Base-by-base conservation (phyloP, 1,140 invertebrate genomes). In the Atta texana region DNA sequence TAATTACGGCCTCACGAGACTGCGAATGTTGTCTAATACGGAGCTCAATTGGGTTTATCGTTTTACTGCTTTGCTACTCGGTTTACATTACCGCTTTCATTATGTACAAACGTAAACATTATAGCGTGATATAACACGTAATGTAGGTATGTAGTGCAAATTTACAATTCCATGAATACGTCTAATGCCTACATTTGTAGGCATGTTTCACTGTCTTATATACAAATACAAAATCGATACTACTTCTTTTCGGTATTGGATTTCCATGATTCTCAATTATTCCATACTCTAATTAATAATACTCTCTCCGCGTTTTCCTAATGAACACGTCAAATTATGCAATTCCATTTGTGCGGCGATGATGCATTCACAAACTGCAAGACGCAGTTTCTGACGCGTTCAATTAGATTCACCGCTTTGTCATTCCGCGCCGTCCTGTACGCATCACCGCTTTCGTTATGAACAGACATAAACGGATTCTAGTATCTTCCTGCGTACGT, bases 361-460 rank as follows among this genome's bases (percentile, higher is more conserved):
- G 21, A 21, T 18, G n/a, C 68, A 55, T 74, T 82, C 44, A 21
- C 68, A 82, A 59, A 66, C 78, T 59, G 78, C 78, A 81, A 82
- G 68, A 74, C 44, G 61, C n/a, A 51, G 28, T 66, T 82, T 82
- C 80, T 82, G 78, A 82, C 68, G 69, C 80, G 80, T 84, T 84
- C 57, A 84, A 84, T 84, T 84, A 74, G 53, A 68, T 63, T 87
- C 72, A 61, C 31, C 63, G 71, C 74, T 87, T 77, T 69, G 61
- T 72, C n/a, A 31, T 24, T 53, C 51, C 51, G 21, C 64, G 53
- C 12, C 39, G 72, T 63, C n/a, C 69, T 39, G 51, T 14, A 14
- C 39, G 51, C 71, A 44, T 82, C 51, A 55, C 24, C 64, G 61
- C 24, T 59, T 49, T 78, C 63, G 69, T 86, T 80, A 81, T 53